Evolutionary conservation across 2,888 invertebrate species (phyloP).

Genomic region (Campoplex nolae): DNA sequence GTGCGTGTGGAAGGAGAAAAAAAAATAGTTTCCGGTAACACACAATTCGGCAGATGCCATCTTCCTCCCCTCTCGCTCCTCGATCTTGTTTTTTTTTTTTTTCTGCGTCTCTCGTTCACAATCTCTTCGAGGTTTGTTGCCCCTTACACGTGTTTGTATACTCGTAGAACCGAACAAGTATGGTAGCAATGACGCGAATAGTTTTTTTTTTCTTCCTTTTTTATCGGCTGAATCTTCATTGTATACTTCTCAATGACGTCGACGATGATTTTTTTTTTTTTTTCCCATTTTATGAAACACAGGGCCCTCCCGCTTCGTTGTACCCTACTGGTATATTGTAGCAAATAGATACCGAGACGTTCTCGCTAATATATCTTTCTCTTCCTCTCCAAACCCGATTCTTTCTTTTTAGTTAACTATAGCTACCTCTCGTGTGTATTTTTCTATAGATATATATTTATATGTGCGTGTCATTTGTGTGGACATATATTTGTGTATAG

Average conservation of each 20-base stretch:
- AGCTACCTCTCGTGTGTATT: not conserved
- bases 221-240: slow-evolving; percentile 7
- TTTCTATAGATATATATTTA: not conserved
- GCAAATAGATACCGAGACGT: slow-evolving; percentile 58
- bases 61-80: not conserved
- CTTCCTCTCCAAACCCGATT: slow-evolving; percentile 22
- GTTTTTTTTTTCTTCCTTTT: slow-evolving; percentile 13
- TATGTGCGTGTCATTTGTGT: not conserved
- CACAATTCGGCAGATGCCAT: slow-evolving; percentile 29
- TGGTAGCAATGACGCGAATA: not conserved
- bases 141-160: slow-evolving; percentile 24
- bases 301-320: slow-evolving; percentile 21
- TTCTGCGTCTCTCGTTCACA: not conserved
- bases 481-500: not conserved
- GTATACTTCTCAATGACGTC: slow-evolving; percentile 26
- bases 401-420: slow-evolving; percentile 16
- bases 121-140: slow-evolving; percentile 23
- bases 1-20: slow-evolving; percentile 7
- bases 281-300: slow-evolving; percentile 30
- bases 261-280: slow-evolving; percentile 18
- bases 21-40: slow-evolving; percentile 31
- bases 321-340: slow-evolving; percentile 44
- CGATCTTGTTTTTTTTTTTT: not conserved
- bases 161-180: slow-evolving; percentile 5
- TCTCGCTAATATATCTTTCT: slow-evolving; percentile 37